These are phyloP conservation scores for Parotia lawesii DNA, from an alignment of 2,113 vertebrate genomes.

Conservation along the genomic window DNA sequence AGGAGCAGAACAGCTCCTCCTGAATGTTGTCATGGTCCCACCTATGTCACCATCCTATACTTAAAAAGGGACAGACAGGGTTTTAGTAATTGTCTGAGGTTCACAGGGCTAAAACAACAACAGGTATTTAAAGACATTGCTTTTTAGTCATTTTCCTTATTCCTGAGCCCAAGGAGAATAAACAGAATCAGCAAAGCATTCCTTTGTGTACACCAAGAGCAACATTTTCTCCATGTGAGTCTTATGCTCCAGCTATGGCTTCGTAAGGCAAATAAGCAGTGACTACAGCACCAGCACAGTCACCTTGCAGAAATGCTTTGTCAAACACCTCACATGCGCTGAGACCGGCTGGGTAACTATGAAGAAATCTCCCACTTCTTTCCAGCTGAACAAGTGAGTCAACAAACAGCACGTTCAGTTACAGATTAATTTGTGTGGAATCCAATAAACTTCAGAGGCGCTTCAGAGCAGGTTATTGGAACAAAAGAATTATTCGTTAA, in stretches of 20 bases:
- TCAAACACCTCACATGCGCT: accelerated
- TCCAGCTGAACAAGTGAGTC: not conserved
- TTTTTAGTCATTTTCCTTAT: not conserved
- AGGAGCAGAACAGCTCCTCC: not conserved
- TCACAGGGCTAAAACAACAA: not conserved
- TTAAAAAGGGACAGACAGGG: not conserved
- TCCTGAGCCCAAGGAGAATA: not conserved
- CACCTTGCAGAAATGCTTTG: not conserved
- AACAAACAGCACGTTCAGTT: not conserved
- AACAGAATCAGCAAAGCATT: not conserved
- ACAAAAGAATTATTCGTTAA: not conserved
- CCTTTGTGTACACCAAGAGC: not conserved
- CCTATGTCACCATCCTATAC: not conserved
- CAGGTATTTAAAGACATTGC: not conserved
- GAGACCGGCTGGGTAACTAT: not conserved
- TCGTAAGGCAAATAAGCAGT: not conserved
- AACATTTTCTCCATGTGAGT: not conserved
- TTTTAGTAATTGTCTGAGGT: not conserved
- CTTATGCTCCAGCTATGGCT: not conserved
- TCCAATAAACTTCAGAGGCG: not conserved
- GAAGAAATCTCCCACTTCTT: not conserved
- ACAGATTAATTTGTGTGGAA: not conserved
- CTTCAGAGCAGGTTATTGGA: not conserved
- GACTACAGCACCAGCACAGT: not conserved
- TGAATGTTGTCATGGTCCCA: not conserved